Percentiles rank a stretch among this genome's conserved stretches.
phyloP scores from a whole-genome alignment of 2,113 vertebrate species.

The Pogonocichla stellata region DNA sequence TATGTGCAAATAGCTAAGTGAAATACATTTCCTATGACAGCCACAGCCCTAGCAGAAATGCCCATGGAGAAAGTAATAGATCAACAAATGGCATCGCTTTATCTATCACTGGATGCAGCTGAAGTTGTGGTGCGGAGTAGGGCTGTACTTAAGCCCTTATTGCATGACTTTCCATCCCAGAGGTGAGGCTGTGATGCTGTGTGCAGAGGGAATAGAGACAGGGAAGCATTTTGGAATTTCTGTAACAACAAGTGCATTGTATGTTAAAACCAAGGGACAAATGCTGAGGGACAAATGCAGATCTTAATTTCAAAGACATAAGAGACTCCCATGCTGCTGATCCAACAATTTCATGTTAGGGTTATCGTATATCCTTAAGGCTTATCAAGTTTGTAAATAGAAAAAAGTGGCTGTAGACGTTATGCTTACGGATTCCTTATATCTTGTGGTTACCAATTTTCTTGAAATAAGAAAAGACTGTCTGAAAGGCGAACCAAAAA shows the following conservation, averaged over 20 bases:
- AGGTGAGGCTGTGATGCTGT: neutral
- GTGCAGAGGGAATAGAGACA: neutral
- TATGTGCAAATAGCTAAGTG: neutral
- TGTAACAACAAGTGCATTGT: neutral
- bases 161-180: neutral
- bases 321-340: neutral
- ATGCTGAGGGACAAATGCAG: neutral
- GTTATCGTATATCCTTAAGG: neutral
- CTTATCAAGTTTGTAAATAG: neutral
- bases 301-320: neutral
- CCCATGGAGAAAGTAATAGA: neutral
- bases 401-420: neutral
- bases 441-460: neutral
- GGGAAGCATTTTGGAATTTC: neutral
- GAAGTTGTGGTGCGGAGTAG: neutral
- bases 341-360: neutral
- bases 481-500: neutral
- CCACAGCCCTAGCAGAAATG: neutral
- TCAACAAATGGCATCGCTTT: neutral
- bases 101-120: neutral
- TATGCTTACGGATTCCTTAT: neutral
- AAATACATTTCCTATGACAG: neutral
- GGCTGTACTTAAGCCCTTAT: neutral
- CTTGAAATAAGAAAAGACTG: neutral
- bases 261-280: neutral